Conservation (phyloP, 2,113 vertebrate species). For the Chaenogobius annularis region DNA sequence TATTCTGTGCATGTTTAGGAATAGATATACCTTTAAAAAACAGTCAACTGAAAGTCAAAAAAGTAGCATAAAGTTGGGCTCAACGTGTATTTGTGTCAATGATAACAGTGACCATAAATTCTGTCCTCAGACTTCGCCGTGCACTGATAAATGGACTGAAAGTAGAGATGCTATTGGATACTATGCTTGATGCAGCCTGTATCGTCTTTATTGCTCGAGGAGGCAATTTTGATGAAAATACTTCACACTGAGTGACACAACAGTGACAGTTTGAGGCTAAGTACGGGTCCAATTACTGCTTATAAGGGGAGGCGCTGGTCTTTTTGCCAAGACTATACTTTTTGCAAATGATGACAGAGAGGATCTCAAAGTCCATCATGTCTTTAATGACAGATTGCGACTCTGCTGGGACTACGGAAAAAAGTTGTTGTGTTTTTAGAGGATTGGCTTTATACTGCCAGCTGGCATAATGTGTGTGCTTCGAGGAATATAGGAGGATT, state of each 20-base stretch:
- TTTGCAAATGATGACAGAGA: slow-evolving; percentile 50
- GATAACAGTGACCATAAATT: background rate
- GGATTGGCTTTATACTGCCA: slow-evolving; percentile 45
- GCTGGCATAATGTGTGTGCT: slow-evolving; percentile 50
- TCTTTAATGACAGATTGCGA: slow-evolving; percentile 52
- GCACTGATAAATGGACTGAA: slow-evolving; percentile 38
- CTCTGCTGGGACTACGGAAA: slow-evolving; percentile 28
- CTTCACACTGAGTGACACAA: slow-evolving; percentile 44
- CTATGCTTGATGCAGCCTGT: slow-evolving; percentile 31
- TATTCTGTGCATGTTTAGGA: too few relatives aligned
- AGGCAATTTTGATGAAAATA: slow-evolving; percentile 28
- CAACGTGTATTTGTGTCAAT: background rate
- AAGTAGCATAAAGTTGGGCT: background rate
- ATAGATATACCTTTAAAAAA: too few relatives aligned
- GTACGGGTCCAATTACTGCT: slow-evolving; percentile 40
- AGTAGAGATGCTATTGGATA: slow-evolving; percentile 22
- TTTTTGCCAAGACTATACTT: slow-evolving; percentile 45
- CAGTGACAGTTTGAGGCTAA: slow-evolving; percentile 36
- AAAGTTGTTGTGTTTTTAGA: slow-evolving; percentile 25
- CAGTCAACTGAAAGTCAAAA: background rate
- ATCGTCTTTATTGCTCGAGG: slow-evolving; percentile 31
- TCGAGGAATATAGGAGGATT: slow-evolving; percentile 26
- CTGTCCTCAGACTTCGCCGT: background rate
- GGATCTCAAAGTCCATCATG: slow-evolving; percentile 51
- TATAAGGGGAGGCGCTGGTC: slow-evolving; percentile 15